Conservation (phyloP, 2,888 invertebrate genomes). For the Scaptomyza polygonia region DNA sequence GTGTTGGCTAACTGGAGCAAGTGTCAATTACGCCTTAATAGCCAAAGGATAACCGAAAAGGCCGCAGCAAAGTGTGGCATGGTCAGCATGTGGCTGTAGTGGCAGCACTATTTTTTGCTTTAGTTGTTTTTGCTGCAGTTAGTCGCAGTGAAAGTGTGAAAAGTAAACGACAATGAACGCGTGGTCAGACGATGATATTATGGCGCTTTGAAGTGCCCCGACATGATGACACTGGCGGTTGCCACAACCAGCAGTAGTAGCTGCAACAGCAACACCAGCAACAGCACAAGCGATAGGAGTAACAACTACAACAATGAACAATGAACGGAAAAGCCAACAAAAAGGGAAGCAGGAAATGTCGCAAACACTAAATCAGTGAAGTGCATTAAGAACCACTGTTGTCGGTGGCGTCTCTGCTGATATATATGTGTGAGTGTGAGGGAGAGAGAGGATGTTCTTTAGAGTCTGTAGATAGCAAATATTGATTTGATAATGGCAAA, state of each 20-base stretch:
- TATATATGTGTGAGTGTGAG: conserved; percentile 11
- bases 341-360: conserved; percentile 75
- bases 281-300: conserved; percentile 34
- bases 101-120: conserved; percentile 27
- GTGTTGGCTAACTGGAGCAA: conserved; percentile 55
- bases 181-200: conserved; percentile 70
- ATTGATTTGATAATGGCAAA: conserved; percentile 68
- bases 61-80: conserved; percentile 76
- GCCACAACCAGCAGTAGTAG: conserved; percentile 12
- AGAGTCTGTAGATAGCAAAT: conserved; percentile 56
- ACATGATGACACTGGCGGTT: conserved; percentile 62
- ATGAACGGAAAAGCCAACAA: conserved; percentile 56
- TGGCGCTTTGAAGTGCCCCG: conserved; percentile 67
- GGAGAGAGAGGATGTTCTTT: conserved; percentile 47
- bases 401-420: conserved; percentile 3
- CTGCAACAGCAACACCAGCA: conserved; percentile 22
- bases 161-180: conserved; percentile 63
- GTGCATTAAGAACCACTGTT: conserved; percentile 62
- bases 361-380: conserved; percentile 76
- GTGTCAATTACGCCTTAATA: conserved; percentile 78
- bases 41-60: conserved; percentile 78
- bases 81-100: conserved; percentile 54
- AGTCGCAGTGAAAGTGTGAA: conserved; percentile 61
- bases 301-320: conserved; percentile 30
- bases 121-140: conserved; percentile 26